These are phyloP conservation scores for Agonum fuliginosum DNA, from an alignment of 2,888 invertebrate genomes.

Conservation along the genomic window DNA sequence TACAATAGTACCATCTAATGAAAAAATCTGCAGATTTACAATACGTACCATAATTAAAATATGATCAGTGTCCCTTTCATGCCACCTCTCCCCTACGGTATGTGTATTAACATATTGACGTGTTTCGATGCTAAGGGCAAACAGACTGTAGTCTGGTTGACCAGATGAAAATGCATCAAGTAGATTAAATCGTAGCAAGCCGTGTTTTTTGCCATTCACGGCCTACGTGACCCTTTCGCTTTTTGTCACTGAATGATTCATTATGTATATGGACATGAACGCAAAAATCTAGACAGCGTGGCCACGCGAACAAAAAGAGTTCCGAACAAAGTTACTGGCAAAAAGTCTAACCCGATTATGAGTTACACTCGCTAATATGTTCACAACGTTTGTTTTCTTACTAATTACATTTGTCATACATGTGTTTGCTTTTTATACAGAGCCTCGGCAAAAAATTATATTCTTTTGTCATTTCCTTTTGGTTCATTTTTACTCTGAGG, in stretches of 20 bases:
- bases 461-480: too few relatives aligned
- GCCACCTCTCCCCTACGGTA: too few relatives aligned
- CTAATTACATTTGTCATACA: constrained; percentile 37
- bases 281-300: constrained; percentile 29
- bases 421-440: constrained; percentile 19
- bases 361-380: constrained; percentile 26
- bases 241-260: constrained; percentile 53
- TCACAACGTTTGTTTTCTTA: not conserved
- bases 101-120: too few relatives aligned
- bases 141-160: constrained; percentile 50
- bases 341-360: constrained; percentile 29
- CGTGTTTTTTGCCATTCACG: constrained; percentile 21
- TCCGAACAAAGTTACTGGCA: constrained; percentile 32
- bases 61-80: too few relatives aligned
- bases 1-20: too few relatives aligned
- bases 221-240: constrained; percentile 53
- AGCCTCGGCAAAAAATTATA: too few relatives aligned
- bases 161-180: constrained; percentile 55
- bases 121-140: too few relatives aligned
- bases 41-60: too few relatives aligned
- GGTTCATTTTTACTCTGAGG: too few relatives aligned
- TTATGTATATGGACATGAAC: constrained; percentile 46
- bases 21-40: too few relatives aligned
- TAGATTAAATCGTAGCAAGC: constrained; percentile 50
- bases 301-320: constrained; percentile 35